These are phyloP conservation scores for Antrozous pallidus DNA, from an alignment of 2,797 vertebrate genomes.

Conservation along the genomic window DNA sequence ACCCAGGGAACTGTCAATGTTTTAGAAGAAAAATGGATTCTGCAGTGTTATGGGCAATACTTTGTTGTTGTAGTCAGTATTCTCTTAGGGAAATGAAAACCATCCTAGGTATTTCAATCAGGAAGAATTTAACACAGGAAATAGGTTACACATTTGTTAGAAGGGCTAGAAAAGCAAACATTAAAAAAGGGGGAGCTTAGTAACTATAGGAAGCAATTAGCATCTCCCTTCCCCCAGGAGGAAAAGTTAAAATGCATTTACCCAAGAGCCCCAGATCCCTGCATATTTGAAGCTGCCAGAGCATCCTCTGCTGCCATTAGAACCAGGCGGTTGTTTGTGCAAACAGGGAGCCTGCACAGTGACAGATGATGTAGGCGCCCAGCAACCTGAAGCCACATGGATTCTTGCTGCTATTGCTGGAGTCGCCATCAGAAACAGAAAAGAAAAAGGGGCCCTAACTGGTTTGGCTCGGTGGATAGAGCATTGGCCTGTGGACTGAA, in stretches of 20 bases:
- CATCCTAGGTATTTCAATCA: not conserved
- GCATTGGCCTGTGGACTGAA: no score
- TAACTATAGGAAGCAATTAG: not conserved
- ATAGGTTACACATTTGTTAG: not conserved
- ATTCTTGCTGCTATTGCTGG: not conserved
- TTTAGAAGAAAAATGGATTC: not conserved
- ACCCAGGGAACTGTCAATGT: not conserved
- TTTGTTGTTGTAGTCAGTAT: not conserved
- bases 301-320: not conserved
- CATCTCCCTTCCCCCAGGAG: rapidly evolving
- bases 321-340: not conserved
- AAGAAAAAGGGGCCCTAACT: not conserved
- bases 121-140: not conserved
- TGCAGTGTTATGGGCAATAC: not conserved
- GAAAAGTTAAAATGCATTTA: not conserved
- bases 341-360: not conserved
- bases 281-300: not conserved
- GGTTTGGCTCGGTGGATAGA: no score
- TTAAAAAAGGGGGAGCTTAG: not conserved
- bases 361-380: not conserved
- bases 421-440: not conserved
- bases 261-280: not conserved
- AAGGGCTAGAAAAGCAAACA: not conserved
- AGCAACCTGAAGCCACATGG: not conserved
- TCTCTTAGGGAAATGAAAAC: not conserved